These are phyloP conservation scores for Steinernema khuongi DNA, from an alignment of 1,140 invertebrate genomes.

Conservation along the genomic window DNA sequence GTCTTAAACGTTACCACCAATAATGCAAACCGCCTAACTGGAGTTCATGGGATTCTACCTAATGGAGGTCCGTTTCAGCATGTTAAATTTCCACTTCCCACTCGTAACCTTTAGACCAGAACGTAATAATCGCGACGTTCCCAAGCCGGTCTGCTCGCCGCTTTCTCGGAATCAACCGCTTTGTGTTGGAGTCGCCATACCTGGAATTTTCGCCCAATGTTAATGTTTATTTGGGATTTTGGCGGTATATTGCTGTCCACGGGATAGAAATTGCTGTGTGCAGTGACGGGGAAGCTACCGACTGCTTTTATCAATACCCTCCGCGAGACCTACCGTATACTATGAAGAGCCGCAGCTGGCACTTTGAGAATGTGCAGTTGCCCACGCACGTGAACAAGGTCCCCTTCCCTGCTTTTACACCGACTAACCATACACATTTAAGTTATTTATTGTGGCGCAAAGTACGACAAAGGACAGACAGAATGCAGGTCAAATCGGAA, in stretches of 20 bases:
- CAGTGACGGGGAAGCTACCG: not conserved
- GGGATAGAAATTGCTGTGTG: not conserved
- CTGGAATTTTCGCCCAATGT: not conserved
- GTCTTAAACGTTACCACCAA: constrained; percentile 19
- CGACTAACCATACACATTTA: constrained; percentile 2
- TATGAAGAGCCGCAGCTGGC: not conserved
- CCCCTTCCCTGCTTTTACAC: not conserved
- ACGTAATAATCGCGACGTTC: not conserved
- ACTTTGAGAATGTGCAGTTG: not conserved
- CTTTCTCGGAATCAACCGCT: not conserved
- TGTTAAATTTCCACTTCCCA: not conserved
- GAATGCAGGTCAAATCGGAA: constrained; percentile 37
- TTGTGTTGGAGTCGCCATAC: not conserved
- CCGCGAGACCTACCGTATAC: not conserved
- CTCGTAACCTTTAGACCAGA: constrained; percentile 1
- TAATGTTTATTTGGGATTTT: not conserved
- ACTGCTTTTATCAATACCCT: not conserved
- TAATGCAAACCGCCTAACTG: constrained; percentile 28
- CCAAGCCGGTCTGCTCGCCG: not conserved
- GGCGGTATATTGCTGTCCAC: not conserved
- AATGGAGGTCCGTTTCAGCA: not conserved
- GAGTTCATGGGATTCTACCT: constrained; percentile 20
- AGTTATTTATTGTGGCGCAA: constrained; percentile 34
- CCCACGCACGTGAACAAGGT: not conserved
- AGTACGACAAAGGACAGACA: constrained; percentile 17